Evolutionary conservation across 2,888 invertebrate species (phyloP).

Genomic region (Netelia inedita): DNA sequence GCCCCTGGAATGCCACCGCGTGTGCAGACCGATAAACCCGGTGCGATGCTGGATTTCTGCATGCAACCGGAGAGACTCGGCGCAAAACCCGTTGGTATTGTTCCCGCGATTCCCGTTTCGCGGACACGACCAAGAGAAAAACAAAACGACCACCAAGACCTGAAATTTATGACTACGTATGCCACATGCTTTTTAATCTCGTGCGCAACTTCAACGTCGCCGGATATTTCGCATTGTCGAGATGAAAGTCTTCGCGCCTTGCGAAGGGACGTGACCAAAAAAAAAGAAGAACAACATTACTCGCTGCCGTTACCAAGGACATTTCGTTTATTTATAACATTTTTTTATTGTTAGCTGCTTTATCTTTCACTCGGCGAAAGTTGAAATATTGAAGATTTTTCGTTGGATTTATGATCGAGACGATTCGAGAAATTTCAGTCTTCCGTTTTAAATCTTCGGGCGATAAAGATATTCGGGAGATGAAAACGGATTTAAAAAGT

Average conservation of each 20-base stretch:
- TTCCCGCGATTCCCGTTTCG: slow-evolving; percentile 51
- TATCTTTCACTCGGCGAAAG: background rate
- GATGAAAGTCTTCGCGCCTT: slow-evolving; percentile 28
- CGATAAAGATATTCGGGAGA: background rate
- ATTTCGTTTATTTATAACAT: too few species aligned
- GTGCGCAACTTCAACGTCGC: slow-evolving; percentile 9
- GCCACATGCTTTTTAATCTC: slow-evolving; percentile 4
- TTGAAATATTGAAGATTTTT: background rate
- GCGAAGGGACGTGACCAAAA: background rate
- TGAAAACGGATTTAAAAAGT: background rate
- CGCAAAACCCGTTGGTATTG: slow-evolving; percentile 39
- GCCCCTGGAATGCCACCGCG: slow-evolving; percentile 80
- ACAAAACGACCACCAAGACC: background rate
- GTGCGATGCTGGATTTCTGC: slow-evolving; percentile 20
- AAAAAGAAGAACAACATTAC: background rate
- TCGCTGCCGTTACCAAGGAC: too few species aligned
- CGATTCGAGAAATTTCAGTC: background rate
- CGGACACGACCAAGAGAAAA: slow-evolving; percentile 27
- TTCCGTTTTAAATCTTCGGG: background rate
- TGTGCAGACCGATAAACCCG: slow-evolving; percentile 70
- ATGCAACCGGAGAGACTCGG: background rate
- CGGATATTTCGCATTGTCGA: slow-evolving; percentile 8
- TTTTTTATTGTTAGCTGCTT: too few species aligned
- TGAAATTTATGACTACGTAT: slow-evolving; percentile 52
- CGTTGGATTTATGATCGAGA: background rate